Base-by-base conservation (phyloP, 2,113 vertebrate species). In the Etheostoma spectabile region DNA sequence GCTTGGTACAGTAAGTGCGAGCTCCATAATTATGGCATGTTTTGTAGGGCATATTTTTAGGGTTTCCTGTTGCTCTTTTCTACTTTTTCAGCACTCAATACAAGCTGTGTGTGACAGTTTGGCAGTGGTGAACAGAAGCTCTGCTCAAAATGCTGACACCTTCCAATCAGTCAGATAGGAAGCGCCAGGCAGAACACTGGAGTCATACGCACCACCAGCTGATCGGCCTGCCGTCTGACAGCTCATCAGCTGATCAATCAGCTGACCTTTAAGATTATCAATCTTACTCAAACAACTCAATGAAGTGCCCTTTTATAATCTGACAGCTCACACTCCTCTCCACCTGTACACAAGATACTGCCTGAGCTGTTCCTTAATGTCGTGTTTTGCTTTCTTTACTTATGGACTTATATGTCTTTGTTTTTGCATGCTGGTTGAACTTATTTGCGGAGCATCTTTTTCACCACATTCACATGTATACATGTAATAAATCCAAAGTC, bases 201-300 rank as follows among this genome's bases (percentile, higher is more conserved):
- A 74, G 51, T 56, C 11, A 2, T 33, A 1, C 2, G 3, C 24
- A 30, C 11, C 18, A 33, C 10, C 49, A 21, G 27, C 76, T 35
- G 67, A 63, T 61, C 13, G 13, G 22, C 51, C 12, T 48, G 1
- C 16, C 42, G 1, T 56, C 62, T 78, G 69, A 76, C 77, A 69
- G 15, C 64, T 76, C 63, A 51, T 70, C 46, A 60, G 35, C 63
- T 65, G 59, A 84, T 80, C 66, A 72, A 67, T 86, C 71, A 55
- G 30, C 45, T 49, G 35, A 79, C 65, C 59, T 64, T 69, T 68
- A 21, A 1, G 14, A 22, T 73, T 55, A 88, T 85, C 45, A 73
- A 70, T 91, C 77, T 71, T 11, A 48, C 27, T 46, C 56, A 53
- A 57, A 42, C 22, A 82, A 52, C 35, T 79, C 73, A 42, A n/a